Conservation (phyloP, 2,888 invertebrate species). For the Malthinus seriepunctatus region DNA sequence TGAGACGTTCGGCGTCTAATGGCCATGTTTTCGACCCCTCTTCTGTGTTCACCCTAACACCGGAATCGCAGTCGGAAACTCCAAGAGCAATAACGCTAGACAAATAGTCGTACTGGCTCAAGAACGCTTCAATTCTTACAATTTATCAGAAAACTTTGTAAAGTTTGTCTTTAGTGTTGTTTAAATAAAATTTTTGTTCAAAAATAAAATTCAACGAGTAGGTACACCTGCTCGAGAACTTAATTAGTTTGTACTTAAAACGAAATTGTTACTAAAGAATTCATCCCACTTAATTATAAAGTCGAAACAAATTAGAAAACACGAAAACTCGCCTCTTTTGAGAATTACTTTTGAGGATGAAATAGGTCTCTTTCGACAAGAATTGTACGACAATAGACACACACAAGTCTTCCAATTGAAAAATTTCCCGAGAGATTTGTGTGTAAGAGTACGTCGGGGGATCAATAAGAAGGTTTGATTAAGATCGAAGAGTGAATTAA, state of each 20-base stretch:
- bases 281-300: not conserved
- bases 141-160: slow-evolving; percentile 8
- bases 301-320: not conserved
- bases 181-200: no score
- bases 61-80: slow-evolving; percentile 38
- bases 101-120: slow-evolving; percentile 35
- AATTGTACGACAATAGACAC: not conserved
- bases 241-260: no score
- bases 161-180: no score
- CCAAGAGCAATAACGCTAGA: slow-evolving; percentile 40
- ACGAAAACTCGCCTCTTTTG: not conserved
- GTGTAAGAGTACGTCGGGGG: no score
- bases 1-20: slow-evolving; percentile 30
- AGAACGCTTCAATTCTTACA: slow-evolving; percentile 18
- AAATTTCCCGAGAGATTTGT: not conserved
- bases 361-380: slow-evolving; percentile 3
- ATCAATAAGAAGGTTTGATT: no score
- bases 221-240: no score
- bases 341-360: not conserved
- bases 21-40: slow-evolving; percentile 34
- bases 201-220: no score
- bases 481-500: slow-evolving; percentile 5
- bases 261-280: no score
- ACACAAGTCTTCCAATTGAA: slow-evolving; percentile 1
- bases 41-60: slow-evolving; percentile 29